These are phyloP conservation scores for Cyphomyrus discorhynchus DNA, from an alignment of 2,113 vertebrate genomes.

Conservation along the genomic window DNA sequence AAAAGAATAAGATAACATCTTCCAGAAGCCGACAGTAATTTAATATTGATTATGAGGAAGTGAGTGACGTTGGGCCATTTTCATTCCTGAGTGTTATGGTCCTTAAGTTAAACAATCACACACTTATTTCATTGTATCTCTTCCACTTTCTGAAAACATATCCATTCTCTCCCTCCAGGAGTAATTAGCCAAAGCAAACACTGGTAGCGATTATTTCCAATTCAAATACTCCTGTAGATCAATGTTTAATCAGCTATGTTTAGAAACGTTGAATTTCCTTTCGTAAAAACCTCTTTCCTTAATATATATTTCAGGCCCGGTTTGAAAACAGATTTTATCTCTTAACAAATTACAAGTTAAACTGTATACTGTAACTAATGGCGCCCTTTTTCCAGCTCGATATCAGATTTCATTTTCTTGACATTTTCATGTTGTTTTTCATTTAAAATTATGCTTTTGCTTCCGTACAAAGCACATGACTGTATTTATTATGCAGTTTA, in stretches of 20 bases:
- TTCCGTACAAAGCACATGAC: neutral
- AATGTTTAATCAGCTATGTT: conserved; percentile 20
- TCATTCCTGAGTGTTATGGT: conserved; percentile 10
- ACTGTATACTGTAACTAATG: neutral
- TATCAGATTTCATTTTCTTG: neutral
- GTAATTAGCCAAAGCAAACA: conserved; percentile 26
- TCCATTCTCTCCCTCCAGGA: neutral
- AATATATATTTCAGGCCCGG: neutral
- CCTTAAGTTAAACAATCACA: conserved; percentile 12
- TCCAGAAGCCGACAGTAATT: conserved; percentile 1
- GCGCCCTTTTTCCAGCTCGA: neutral
- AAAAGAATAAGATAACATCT: neutral
- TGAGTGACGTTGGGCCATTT: neutral
- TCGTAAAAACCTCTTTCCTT: neutral
- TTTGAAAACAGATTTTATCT: neutral
- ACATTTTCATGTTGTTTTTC: neutral
- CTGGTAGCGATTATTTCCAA: neutral
- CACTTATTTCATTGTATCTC: neutral
- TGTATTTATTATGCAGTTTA: neutral
- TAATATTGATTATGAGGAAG: conserved; percentile 12
- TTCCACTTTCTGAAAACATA: neutral
- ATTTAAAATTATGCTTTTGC: neutral
- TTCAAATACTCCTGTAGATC: conserved; percentile 11
- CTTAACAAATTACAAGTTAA: neutral
- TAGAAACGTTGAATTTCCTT: conserved; percentile 11